These are phyloP conservation scores for Pollimyrus isidori DNA, from an alignment of 2,113 vertebrate genomes.

Conservation along the genomic window DNA sequence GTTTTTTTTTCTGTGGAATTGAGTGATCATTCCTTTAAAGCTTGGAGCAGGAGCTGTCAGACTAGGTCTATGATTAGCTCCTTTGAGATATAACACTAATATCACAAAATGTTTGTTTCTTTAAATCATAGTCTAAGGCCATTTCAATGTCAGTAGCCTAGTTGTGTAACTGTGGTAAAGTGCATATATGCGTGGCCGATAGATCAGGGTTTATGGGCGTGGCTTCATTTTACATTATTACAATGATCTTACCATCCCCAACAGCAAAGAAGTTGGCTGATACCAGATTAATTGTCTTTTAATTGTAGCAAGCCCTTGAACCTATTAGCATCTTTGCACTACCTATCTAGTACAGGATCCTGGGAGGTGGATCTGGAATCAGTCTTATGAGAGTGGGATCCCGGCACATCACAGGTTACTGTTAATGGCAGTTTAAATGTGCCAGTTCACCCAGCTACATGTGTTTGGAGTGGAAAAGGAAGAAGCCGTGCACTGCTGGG, in stretches of 20 bases:
- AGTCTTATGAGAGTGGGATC: neutral
- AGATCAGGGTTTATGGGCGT: neutral
- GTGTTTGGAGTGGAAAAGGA: neutral
- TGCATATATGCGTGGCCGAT: neutral
- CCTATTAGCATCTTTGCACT: neutral
- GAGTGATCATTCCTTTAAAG: conserved; percentile 9
- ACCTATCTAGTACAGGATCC: neutral
- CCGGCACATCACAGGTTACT: neutral
- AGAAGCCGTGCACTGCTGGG: neutral
- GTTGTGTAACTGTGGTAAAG: neutral
- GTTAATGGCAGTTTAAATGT: neutral
- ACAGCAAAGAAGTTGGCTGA: neutral
- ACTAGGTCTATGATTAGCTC: neutral
- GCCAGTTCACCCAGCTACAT: neutral
- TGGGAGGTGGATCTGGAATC: neutral
- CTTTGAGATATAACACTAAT: neutral
- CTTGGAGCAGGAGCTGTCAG: neutral
- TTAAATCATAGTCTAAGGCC: neutral
- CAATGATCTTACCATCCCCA: neutral
- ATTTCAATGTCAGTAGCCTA: neutral
- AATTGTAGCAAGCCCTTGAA: neutral
- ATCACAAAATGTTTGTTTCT: neutral
- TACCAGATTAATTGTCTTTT: neutral
- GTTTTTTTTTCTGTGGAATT: neutral
- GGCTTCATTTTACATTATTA: neutral